Evolutionary conservation across 2,888 invertebrate genomes (phyloP).

Genomic region (Alentia gelatinosa): DNA sequence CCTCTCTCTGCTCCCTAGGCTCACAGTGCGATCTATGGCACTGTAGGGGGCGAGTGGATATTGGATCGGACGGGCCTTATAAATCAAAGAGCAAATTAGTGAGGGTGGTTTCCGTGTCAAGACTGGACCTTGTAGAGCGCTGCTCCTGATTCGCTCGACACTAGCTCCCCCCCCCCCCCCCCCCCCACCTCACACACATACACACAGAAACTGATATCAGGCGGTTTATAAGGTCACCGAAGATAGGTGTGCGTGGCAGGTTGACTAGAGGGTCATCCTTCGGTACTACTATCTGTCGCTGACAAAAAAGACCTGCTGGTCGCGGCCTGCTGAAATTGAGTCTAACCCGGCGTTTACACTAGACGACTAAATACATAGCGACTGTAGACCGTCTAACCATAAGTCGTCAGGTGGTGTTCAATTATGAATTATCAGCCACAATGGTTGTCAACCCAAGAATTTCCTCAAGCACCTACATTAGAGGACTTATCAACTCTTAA

Average conservation of each 20-base stretch:
- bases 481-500: no score
- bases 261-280: neutral
- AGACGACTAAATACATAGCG: no score
- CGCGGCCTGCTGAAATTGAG: neutral
- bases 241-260: neutral
- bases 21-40: neutral
- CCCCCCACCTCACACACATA: neutral
- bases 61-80: slow-evolving; percentile 6
- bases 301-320: no score
- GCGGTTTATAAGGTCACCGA: neutral
- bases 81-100: slow-evolving; percentile 21
- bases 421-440: no score
- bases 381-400: no score
- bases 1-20: neutral
- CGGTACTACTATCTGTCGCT: no score
- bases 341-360: no score
- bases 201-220: neutral
- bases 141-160: neutral
- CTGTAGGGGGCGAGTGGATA: slow-evolving; percentile 18
- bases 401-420: no score
- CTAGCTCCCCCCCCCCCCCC: neutral
- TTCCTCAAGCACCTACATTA: no score
- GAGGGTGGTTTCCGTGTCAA: neutral
- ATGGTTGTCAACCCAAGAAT: no score
- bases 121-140: neutral